Evolutionary conservation across 1,140 invertebrate genomes (phyloP).

Genomic region (Octopus sinensis): DNA sequence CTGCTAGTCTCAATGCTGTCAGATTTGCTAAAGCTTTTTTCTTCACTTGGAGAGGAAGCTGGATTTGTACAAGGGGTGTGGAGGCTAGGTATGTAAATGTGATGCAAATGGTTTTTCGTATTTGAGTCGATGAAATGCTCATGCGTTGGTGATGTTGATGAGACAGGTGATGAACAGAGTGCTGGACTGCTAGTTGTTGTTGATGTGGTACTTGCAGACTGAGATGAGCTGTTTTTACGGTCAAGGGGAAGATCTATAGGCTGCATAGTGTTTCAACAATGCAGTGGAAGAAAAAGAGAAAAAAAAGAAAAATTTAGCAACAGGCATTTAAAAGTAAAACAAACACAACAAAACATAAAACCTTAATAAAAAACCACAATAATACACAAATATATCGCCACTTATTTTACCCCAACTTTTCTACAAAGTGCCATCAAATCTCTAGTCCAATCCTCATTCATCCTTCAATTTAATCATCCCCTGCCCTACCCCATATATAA

Average conservation of each 20-base stretch:
- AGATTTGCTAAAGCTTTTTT: constrained; percentile 43
- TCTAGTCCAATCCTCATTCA: too few species aligned
- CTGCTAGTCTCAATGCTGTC: constrained; percentile 46
- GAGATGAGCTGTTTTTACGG: constrained; percentile 67
- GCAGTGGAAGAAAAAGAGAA: constrained; percentile 24
- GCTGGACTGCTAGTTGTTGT: constrained; percentile 60
- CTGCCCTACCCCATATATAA: too few species aligned
- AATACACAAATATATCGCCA: too few species aligned
- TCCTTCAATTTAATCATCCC: too few species aligned
- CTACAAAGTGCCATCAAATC: too few species aligned
- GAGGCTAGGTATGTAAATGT: constrained; percentile 55
- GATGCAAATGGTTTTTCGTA: constrained; percentile 38
- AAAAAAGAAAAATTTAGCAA: background rate
- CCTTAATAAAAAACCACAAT: too few species aligned
- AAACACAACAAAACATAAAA: background rate
- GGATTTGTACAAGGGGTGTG: constrained; percentile 40
- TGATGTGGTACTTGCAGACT: constrained; percentile 55
- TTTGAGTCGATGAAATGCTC: constrained; percentile 32
- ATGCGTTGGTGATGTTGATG: constrained; percentile 28
- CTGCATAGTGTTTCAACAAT: constrained; percentile 56
- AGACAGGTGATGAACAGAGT: constrained; percentile 53
- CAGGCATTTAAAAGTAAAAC: background rate
- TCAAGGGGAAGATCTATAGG: constrained; percentile 77
- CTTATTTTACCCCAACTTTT: too few species aligned
- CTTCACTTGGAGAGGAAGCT: constrained; percentile 40